Evolutionary conservation across 2,888 invertebrate species (phyloP), one percentile per base, ranked within the genome.

Genomic region (Germaria angustata): DNA sequence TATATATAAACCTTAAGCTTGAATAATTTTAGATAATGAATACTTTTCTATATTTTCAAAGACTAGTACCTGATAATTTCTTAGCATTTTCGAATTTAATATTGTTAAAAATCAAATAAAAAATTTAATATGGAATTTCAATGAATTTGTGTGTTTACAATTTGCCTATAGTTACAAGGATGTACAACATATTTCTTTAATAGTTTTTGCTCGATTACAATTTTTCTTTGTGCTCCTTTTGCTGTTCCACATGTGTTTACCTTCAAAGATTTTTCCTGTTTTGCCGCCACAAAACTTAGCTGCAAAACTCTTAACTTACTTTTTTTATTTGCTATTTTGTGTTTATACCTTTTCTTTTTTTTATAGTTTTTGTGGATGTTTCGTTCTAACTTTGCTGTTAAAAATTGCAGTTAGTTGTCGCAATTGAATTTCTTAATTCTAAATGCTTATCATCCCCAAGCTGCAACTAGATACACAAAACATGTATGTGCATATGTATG

Each of bases 251-350:
- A 79, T 71, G 75, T 76, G 71, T 71, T 79, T 76, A 82, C 82
- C 79, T 76, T 69, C 69, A 17, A 28, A 63, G 59, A 66, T 44
- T 68, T 76, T 59, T 53, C 34, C 9, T 13, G 9, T 55, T 79
- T 79, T 65, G 82, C 82, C 82, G 82, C 82, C 79, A 82, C 75
- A 44, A 71, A 82, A 79, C 69, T 79, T 79, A 71, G 78, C 75
- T 71, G 53, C 69, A 66, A 39, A 73, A 69, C 24, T 78, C 73
- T 75, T 69, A 28, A 57, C 57, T 36, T 72, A n/a, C 24, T 61
- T 34, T 49, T 53, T 55, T 68, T 51, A 36, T 34, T 17, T 69
- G 24, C 13, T 9, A 15, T 39, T 24, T 49, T 11, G 17, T 75
- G 69, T 75, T 63, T 57, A 57, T 76, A 66, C 69, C 49, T 65